These are phyloP conservation scores for Achroia grisella DNA, from an alignment of 1,140 invertebrate species.

Conservation along the genomic window DNA sequence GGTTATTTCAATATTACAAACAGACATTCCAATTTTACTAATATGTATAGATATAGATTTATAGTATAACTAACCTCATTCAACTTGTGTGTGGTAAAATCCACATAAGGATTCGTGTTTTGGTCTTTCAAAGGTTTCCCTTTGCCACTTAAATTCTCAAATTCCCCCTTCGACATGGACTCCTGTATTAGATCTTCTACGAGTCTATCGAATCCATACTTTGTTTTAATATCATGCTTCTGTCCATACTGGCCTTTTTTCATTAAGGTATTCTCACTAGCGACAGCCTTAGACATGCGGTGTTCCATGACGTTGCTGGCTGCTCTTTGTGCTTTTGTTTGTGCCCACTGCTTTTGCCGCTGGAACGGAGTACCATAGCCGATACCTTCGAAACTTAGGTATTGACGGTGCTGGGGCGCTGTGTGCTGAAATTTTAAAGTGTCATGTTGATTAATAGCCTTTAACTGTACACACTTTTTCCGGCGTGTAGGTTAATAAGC, in stretches of 20 bases:
- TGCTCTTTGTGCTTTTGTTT: conserved; percentile 81
- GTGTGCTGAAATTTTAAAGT: conserved; percentile 77
- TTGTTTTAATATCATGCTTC: conserved; percentile 85
- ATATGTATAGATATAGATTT: too few species aligned
- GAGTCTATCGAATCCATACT: conserved; percentile 88
- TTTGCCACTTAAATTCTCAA: conserved; percentile 85
- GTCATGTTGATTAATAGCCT: too few species aligned
- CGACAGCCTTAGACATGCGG: conserved; percentile 78
- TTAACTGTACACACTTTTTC: too few species aligned
- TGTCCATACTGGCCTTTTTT: conserved; percentile 75
- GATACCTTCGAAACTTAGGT: conserved; percentile 84
- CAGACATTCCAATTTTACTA: not conserved
- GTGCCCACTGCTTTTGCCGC: conserved; percentile 83
- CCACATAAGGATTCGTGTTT: conserved; percentile 87
- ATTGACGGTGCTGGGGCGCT: conserved; percentile 91
- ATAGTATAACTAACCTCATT: conserved; percentile 79
- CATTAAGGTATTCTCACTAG: conserved; percentile 80
- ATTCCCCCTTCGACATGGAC: conserved; percentile 91
- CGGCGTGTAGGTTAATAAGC: too few species aligned
- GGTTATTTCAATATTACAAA: not conserved
- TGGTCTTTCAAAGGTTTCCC: conserved; percentile 86
- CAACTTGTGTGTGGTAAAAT: conserved; percentile 90
- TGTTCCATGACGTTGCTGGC: conserved; percentile 85
- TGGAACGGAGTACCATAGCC: conserved; percentile 85
- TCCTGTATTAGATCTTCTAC: conserved; percentile 94